These are phyloP conservation scores for Ostrea denselamellosa DNA, from an alignment of 1,140 invertebrate genomes.

Conservation along the genomic window DNA sequence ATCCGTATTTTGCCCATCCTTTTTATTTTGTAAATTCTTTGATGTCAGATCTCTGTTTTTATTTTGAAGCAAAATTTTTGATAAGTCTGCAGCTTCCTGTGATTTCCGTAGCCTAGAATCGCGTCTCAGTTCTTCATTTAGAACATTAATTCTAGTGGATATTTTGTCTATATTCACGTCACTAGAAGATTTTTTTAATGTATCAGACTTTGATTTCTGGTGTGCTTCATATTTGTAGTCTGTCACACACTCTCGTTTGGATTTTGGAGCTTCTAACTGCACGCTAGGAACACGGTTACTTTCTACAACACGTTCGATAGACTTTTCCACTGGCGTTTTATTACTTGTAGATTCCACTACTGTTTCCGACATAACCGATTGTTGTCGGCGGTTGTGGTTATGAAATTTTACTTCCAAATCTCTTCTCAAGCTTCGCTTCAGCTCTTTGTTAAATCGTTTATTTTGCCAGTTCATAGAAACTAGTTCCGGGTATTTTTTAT, in stretches of 20 bases:
- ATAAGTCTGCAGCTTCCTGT: slow-evolving; percentile 28
- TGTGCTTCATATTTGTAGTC: background rate
- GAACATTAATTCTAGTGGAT: slow-evolving; percentile 60
- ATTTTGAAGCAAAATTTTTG: slow-evolving; percentile 9
- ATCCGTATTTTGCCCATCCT: background rate
- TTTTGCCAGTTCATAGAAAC: slow-evolving; percentile 62
- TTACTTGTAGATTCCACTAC: slow-evolving; percentile 31
- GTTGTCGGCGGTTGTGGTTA: slow-evolving; percentile 13
- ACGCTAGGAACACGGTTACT: slow-evolving; percentile 4
- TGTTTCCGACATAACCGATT: background rate
- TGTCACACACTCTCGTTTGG: background rate
- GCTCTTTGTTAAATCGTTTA: slow-evolving; percentile 64
- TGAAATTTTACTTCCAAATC: slow-evolving; percentile 55
- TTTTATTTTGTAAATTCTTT: background rate
- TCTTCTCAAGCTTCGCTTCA: slow-evolving; percentile 63
- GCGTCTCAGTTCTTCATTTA: slow-evolving; percentile 67
- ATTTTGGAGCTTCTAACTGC: background rate
- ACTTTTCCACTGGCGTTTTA: background rate
- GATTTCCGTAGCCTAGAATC: slow-evolving; percentile 63
- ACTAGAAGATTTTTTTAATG: slow-evolving; percentile 59
- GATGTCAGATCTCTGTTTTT: slow-evolving; percentile 47
- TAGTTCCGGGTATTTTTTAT: slow-evolving; percentile 63
- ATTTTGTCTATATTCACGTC: slow-evolving; percentile 71
- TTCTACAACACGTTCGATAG: background rate
- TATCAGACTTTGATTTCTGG: slow-evolving; percentile 18